phyloP scores from a whole-genome alignment of 2,797 vertebrate genomes.

The Oreortyx pictus region DNA sequence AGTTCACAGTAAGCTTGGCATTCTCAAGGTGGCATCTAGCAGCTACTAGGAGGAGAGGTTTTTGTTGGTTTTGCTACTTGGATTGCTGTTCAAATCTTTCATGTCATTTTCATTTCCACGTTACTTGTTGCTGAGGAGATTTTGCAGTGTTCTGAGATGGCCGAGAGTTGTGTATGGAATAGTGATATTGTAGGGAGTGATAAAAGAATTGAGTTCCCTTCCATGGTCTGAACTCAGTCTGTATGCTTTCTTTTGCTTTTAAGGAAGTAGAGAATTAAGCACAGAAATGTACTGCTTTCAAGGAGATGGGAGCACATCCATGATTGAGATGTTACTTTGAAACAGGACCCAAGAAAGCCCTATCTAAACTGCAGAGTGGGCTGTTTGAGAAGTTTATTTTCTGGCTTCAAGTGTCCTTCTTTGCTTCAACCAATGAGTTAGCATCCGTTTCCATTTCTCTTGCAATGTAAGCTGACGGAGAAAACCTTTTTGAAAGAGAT shows the following conservation, averaged over 20 bases:
- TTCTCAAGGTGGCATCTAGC: neutral
- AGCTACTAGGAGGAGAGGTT: neutral
- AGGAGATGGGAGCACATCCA: neutral
- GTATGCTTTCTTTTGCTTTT: neutral
- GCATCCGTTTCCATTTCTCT: slow-evolving; percentile 2
- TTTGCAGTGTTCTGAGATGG: neutral
- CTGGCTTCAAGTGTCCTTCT: neutral
- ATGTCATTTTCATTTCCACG: neutral
- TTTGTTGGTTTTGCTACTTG: neutral
- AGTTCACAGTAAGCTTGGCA: neutral
- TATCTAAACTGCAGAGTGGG: neutral
- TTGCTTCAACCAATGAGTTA: neutral
- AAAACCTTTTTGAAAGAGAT: slow-evolving; percentile 23
- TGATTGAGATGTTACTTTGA: neutral
- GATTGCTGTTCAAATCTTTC: neutral
- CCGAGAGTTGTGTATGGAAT: neutral
- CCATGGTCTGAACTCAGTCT: neutral
- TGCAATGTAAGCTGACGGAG: neutral
- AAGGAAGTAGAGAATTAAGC: neutral
- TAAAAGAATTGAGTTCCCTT: neutral
- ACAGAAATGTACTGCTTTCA: neutral
- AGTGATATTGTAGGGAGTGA: neutral
- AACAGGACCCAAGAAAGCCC: neutral
- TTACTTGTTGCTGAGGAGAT: neutral
- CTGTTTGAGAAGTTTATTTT: neutral